Evolutionary conservation across 2,888 invertebrate genomes (phyloP), one percentile per base, ranked within the genome.

Genomic region (Xylophagus ater): DNA sequence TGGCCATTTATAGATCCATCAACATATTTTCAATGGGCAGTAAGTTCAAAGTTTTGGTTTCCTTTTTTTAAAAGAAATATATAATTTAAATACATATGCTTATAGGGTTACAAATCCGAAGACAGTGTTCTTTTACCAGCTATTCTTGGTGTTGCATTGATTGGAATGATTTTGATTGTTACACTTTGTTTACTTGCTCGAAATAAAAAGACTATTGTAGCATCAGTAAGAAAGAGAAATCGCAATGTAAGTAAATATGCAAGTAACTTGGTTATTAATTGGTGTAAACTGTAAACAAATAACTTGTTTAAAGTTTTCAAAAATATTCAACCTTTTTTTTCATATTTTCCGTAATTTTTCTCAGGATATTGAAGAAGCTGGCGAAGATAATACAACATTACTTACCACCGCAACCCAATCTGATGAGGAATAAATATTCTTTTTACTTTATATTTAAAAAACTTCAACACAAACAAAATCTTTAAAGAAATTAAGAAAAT

Each of bases 1-100:
- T 77, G 77, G 76, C 73, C 76, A 9, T 76, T 75, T 54, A 71
- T 73, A 30, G 75, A 76, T 57, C 70, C 76, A 23, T 73, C 77
- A 19, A 73, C 76, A 13, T 74, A 75, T 57, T 73, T 76, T 55
- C 75, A 75, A 59, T 77, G 76, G 76, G 73, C 73, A 62, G 77
- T 78, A 58, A 68, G 72, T 66, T 46, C 15, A 25, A 29, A 8
- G 23, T n/a, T n/a, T n/a, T n/a, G n/a, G n/a, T n/a, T n/a, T n/a
- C n/a, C n/a, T n/a, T 26, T 26, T 26, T 26, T 26, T 6, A 13
- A 8, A 13, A 26, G 4, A 26, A 26, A 21, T n/a, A 30, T 18
- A 15, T 28, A 8, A 41, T 35, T 5, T 9, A 36, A 36, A 14
- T 24, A 13, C 24, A n/a, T 24, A 18, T 33, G 32, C n/a, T 42